Conservation (phyloP, 2,888 invertebrate species). For the Cosmopolites sordidus region DNA sequence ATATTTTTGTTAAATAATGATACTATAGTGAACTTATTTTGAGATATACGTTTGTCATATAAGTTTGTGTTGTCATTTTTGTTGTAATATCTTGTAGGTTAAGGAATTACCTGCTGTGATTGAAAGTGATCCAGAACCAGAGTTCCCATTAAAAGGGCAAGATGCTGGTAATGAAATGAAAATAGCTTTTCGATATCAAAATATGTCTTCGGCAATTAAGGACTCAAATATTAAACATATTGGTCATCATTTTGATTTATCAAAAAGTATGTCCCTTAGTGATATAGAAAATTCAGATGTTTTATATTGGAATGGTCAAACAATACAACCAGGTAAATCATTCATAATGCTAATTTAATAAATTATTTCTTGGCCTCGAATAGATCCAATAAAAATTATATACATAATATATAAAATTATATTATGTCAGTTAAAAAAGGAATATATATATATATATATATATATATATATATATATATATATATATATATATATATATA, state of each 20-base stretch:
- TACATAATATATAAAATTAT: no score
- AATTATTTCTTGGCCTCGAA: no score
- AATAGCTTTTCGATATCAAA: conserved; percentile 89
- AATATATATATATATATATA: no score
- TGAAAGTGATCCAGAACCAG: conserved; percentile 45
- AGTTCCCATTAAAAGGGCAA: conserved; percentile 26
- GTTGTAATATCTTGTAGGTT: conserved; percentile 47
- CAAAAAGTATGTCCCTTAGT: conserved; percentile 63
- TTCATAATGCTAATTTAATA: no score
- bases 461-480: no score
- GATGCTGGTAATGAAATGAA: conserved; percentile 62
- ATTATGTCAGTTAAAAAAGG: no score
- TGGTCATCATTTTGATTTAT: conserved; percentile 80
- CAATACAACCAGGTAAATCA: conserved; percentile 34
- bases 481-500: no score
- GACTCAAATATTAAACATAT: conserved; percentile 53
- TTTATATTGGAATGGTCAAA: conserved; percentile 52
- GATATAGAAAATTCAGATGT: conserved; percentile 57
- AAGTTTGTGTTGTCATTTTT: no score
- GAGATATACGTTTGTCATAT: no score
- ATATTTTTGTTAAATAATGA: no score
- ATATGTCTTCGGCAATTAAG: conserved; percentile 57
- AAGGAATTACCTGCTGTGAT: conserved; percentile 59
- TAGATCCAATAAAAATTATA: no score
- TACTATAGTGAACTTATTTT: no score